Conservation (phyloP, 2,797 vertebrate species). For the Enteromius afrohamiltoni region DNA sequence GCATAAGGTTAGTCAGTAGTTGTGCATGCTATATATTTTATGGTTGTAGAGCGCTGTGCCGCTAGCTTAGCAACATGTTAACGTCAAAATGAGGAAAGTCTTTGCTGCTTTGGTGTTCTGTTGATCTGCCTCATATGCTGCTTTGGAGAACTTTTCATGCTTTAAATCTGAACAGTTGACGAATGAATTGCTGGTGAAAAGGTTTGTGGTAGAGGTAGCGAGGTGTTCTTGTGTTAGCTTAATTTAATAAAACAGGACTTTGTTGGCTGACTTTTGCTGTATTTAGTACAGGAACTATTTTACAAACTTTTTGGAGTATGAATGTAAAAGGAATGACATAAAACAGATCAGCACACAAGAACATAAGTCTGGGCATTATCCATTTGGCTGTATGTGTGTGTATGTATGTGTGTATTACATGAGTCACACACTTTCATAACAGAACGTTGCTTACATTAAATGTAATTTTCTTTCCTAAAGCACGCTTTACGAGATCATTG, state of each 20-base stretch:
- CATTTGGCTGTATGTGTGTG: conserved; percentile 29
- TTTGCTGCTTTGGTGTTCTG: conserved; percentile 59
- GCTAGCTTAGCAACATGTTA: background rate
- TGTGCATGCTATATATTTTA: background rate
- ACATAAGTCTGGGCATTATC: conserved; percentile 61
- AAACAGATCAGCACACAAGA: conserved; percentile 43
- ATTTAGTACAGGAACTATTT: conserved; percentile 63
- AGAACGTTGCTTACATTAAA: conserved; percentile 56
- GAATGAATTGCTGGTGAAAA: conserved; percentile 61
- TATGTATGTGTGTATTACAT: conserved; percentile 36
- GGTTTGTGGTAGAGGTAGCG: conserved; percentile 50
- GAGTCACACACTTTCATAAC: conserved; percentile 57
- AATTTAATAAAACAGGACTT: conserved; percentile 62
- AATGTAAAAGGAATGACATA: conserved; percentile 61
- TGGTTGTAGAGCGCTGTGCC: background rate
- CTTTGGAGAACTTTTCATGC: conserved; percentile 53
- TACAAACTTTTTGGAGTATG: conserved; percentile 59
- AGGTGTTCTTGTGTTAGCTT: conserved; percentile 63
- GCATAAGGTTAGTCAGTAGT: background rate
- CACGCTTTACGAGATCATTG: conserved; percentile 41
- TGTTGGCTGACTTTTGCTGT: conserved; percentile 66
- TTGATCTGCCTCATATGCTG: conserved; percentile 68
- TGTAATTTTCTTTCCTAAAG: conserved; percentile 53
- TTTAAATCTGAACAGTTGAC: conserved; percentile 66
- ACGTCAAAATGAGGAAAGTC: conserved; percentile 33